phyloP scores from a whole-genome alignment of 2,797 vertebrate genomes.

The Rhinatrema bivittatum region DNA sequence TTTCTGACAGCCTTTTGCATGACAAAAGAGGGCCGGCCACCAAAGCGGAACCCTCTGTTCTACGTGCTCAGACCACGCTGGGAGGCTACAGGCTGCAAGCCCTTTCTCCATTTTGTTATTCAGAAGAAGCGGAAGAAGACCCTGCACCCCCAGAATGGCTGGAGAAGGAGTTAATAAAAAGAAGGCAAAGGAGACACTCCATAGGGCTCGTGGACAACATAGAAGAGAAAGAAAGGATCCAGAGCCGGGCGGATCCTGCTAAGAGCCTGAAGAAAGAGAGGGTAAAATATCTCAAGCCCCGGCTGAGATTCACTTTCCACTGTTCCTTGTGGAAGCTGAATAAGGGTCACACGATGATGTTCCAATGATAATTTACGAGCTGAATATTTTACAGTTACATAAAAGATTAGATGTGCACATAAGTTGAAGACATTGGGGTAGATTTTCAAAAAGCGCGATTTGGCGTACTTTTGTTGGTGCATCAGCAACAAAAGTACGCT shows the following conservation, averaged over 20 bases:
- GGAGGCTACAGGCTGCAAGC: background rate
- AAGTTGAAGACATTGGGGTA: too few relatives aligned
- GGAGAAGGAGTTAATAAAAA: conserved; percentile 42
- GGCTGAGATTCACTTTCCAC: too few relatives aligned
- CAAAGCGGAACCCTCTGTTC: too few relatives aligned
- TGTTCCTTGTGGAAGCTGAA: too few relatives aligned
- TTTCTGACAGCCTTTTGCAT: conserved; percentile 38
- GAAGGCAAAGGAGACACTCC: conserved; percentile 40
- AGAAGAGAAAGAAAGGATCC: conserved; percentile 9
- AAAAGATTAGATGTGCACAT: too few relatives aligned
- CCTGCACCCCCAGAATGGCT: conserved; percentile 36
- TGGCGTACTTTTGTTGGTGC: too few relatives aligned
- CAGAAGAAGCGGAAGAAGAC: background rate
- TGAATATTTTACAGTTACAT: too few relatives aligned
- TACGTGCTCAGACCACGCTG: conserved; percentile 1
- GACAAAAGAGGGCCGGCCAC: conserved; percentile 10
- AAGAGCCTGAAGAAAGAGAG: conserved; percentile 34
- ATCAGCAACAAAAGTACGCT: too few relatives aligned
- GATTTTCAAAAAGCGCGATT: too few relatives aligned
- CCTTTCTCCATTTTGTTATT: background rate
- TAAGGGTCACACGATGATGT: too few relatives aligned
- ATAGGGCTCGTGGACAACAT: conserved; percentile 30
- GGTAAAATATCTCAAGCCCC: too few relatives aligned
- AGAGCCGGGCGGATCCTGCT: background rate
- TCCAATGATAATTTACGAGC: too few relatives aligned